These are phyloP conservation scores for Patiria pectinifera DNA, from an alignment of 53 echinoderm and acorn worm genomes.

Conservation along the genomic window DNA sequence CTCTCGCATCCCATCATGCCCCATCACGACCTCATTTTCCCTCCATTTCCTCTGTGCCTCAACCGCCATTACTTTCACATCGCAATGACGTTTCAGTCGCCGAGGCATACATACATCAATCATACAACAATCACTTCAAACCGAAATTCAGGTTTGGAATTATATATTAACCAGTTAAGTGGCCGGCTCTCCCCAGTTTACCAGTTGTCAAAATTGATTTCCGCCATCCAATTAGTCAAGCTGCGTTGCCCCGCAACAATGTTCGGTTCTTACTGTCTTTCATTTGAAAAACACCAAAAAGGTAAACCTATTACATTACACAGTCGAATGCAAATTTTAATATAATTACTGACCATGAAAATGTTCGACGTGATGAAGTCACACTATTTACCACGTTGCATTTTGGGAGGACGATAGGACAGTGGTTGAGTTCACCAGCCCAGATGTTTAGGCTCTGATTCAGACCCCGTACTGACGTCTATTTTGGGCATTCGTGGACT, in stretches of 20 bases:
- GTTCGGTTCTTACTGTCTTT: neutral
- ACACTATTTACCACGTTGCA: no score
- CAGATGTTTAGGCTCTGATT: no score
- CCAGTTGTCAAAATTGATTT: slow-evolving; percentile 12
- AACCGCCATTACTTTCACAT: neutral
- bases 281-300: neutral
- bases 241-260: neutral
- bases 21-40: neutral
- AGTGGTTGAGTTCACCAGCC: no score
- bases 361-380: no score
- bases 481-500: no score
- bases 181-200: neutral
- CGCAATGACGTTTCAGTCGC: neutral
- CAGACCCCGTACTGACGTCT: no score
- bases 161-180: neutral
- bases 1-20: neutral
- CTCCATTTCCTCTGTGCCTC: neutral
- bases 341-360: no score
- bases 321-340: no score
- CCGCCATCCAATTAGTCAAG: neutral
- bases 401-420: no score
- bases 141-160: neutral
- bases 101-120: neutral
- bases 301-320: no score
- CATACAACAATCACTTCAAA: neutral